Conservation (phyloP, 92 coral and sea anemone genomes). For the Parazoanthus atlanticus region DNA sequence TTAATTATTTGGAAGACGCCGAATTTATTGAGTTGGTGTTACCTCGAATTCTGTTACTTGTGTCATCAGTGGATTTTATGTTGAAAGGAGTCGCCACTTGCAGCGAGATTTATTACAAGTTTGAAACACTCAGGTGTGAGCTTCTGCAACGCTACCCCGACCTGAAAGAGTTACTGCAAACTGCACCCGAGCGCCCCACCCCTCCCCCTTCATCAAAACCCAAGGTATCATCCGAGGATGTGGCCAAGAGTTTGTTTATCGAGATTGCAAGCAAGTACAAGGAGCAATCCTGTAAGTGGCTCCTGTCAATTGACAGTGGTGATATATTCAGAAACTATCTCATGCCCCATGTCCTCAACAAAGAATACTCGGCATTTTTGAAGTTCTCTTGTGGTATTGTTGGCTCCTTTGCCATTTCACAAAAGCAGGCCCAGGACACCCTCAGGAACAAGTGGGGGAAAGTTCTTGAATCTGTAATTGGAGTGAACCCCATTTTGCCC, state of each 20-base stretch:
- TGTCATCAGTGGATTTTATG: background rate
- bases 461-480: conserved; percentile 42
- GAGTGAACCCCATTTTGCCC: conserved; percentile 48
- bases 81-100: background rate
- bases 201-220: too few relatives aligned
- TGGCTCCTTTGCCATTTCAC: conserved; percentile 41
- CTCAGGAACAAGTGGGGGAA: conserved; percentile 49
- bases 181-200: too few relatives aligned
- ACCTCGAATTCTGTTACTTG: background rate
- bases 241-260: background rate
- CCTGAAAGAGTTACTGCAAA: background rate
- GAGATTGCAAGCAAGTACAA: background rate
- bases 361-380: conserved; percentile 8
- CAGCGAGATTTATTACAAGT: background rate
- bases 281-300: conserved; percentile 4
- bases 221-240: too few relatives aligned
- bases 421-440: conserved; percentile 31
- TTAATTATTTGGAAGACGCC: background rate
- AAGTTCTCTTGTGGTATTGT: conserved; percentile 39
- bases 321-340: background rate
- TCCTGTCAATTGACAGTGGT: conserved; percentile 27
- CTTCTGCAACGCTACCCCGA: background rate
- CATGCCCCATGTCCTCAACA: conserved; percentile 33
- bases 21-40: conserved; percentile 1
- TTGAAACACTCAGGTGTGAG: background rate